These are phyloP conservation scores for Drosophila mayaguana DNA, from an alignment of 2,888 invertebrate species.

Conservation along the genomic window DNA sequence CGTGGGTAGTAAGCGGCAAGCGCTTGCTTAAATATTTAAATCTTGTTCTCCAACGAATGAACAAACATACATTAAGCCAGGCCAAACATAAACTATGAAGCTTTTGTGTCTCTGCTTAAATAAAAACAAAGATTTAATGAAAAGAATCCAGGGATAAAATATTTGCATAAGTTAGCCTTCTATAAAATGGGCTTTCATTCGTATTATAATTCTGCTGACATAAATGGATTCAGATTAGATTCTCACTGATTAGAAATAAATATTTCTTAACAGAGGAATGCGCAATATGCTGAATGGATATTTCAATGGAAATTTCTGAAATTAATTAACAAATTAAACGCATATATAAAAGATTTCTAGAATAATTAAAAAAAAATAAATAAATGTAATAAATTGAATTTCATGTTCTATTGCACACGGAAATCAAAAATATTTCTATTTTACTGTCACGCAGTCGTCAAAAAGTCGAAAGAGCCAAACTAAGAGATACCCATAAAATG, in stretches of 20 bases:
- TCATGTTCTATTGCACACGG: not conserved
- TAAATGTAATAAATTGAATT: not conserved
- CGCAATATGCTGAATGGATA: too few species aligned
- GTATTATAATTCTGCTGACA: not conserved
- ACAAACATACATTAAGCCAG: constrained; percentile 15
- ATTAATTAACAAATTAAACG: not conserved
- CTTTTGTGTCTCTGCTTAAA: constrained; percentile 13
- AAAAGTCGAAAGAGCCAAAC: not conserved
- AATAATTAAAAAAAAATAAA: not conserved
- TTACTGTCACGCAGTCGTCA: not conserved
- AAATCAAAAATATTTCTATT: not conserved
- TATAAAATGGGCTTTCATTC: not conserved
- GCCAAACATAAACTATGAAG: constrained; percentile 33
- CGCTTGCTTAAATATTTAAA: constrained; percentile 70
- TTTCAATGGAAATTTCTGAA: not conserved
- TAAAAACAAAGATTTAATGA: not conserved
- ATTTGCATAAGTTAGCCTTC: not conserved
- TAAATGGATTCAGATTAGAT: not conserved
- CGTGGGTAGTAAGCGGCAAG: constrained; percentile 13
- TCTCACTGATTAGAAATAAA: not conserved
- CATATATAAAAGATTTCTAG: not conserved
- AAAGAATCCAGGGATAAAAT: not conserved
- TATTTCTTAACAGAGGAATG: too few species aligned
- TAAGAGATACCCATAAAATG: not conserved
- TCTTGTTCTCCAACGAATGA: constrained; percentile 48